phyloP scores from a whole-genome alignment of 1,140 invertebrate genomes.

The Drosophila kohkoa region DNA sequence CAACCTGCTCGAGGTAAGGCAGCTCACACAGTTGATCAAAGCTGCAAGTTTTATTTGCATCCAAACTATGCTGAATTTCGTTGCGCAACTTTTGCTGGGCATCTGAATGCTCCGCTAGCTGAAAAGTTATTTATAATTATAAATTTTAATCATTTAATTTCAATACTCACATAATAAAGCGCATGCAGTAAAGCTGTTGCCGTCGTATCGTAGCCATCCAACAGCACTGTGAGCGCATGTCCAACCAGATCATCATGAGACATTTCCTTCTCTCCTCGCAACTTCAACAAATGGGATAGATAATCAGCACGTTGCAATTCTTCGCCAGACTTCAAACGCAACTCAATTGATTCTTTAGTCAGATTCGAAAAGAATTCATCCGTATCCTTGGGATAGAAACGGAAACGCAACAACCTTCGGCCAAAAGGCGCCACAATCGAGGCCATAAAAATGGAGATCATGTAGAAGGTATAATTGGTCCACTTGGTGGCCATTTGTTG shows the following conservation, averaged over 20 bases:
- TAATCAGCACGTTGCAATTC: slow-evolving; percentile 76
- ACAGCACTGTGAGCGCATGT: slow-evolving; percentile 85
- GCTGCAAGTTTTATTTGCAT: slow-evolving; percentile 15
- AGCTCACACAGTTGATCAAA: slow-evolving; percentile 62
- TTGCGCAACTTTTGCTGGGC: slow-evolving; percentile 65
- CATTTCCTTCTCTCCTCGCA: slow-evolving; percentile 84
- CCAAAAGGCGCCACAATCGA: slow-evolving; percentile 52
- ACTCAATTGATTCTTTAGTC: slow-evolving; percentile 65
- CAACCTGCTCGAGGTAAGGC: slow-evolving; percentile 75
- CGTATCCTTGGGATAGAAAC: slow-evolving; percentile 66
- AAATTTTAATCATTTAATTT: neutral
- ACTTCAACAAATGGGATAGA: slow-evolving; percentile 78
- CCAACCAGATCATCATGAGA: slow-evolving; percentile 87
- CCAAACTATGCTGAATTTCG: slow-evolving; percentile 69
- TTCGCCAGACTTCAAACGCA: slow-evolving; percentile 83
- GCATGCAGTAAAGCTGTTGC: slow-evolving; percentile 67
- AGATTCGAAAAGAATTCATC: slow-evolving; percentile 80
- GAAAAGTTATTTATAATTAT: neutral
- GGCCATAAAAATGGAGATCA: slow-evolving; percentile 64
- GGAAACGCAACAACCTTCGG: slow-evolving; percentile 50
- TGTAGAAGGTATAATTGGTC: slow-evolving; percentile 61
- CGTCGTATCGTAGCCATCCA: slow-evolving; percentile 88
- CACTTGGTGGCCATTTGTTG: slow-evolving; percentile 60
- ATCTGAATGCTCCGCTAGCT: slow-evolving; percentile 60
- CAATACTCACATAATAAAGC: slow-evolving; percentile 64